Conservation (phyloP, 2,888 invertebrate genomes). For the Conus canariensis region DNA sequence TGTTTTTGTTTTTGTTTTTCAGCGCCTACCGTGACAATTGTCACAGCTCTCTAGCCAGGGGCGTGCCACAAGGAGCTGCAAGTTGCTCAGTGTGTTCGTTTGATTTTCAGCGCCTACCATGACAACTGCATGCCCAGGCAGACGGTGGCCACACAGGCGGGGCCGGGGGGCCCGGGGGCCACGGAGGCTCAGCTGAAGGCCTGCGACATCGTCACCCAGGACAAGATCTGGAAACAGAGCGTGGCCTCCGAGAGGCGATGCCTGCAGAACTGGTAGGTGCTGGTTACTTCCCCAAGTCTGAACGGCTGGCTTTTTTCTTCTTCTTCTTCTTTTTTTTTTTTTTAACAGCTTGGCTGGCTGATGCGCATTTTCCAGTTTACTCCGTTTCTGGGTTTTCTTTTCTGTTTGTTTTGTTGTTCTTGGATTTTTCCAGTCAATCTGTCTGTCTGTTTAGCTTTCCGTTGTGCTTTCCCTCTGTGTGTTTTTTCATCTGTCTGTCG, state of each 20-base stretch:
- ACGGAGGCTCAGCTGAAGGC: slow-evolving; percentile 63
- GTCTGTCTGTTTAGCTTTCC: neutral
- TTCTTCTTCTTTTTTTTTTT: no score
- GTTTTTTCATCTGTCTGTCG: neutral
- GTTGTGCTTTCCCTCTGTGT: neutral
- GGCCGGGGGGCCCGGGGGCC: slow-evolving; percentile 43
- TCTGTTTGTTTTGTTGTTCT: neutral
- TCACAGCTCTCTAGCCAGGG: no score
- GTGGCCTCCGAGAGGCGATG: slow-evolving; percentile 67
- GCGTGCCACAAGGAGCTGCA: no score
- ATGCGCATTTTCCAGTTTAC: no score
- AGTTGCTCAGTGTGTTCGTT: no score
- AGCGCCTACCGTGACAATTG: no score
- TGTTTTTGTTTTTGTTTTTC: no score
- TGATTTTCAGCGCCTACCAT: slow-evolving; percentile 62
- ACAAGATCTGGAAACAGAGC: slow-evolving; percentile 73
- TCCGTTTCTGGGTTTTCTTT: neutral
- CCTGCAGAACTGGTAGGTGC: slow-evolving; percentile 69
- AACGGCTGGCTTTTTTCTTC: neutral
- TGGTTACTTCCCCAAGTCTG: neutral
- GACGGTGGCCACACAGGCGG: slow-evolving; percentile 42
- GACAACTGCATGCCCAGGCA: slow-evolving; percentile 67
- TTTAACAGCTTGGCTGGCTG: no score
- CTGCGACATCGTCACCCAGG: slow-evolving; percentile 70
- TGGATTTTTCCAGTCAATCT: neutral